A percentile compares a stretch with the other conserved stretches of the same genome.
Conservation (phyloP, 2,888 invertebrate genomes). For the Lamellibrachia columna region DNA sequence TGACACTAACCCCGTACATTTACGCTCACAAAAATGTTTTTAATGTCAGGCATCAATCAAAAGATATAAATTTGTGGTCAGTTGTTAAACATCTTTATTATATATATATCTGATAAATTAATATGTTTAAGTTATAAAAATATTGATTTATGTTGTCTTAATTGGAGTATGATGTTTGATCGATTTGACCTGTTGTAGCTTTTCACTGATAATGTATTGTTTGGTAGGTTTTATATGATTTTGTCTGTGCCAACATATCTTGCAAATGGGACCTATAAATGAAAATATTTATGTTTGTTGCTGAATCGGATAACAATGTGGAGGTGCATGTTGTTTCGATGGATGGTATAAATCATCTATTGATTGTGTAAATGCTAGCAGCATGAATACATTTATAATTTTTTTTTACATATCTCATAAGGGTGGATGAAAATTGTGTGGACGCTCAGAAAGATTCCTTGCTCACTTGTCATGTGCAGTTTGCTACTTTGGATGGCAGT, state of each 20-base stretch:
- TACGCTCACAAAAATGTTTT: neutral
- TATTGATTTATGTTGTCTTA: neutral
- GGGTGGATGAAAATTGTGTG: too few relatives aligned
- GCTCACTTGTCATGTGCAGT: too few relatives aligned
- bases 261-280: neutral
- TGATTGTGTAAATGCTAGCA: too few relatives aligned
- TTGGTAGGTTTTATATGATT: neutral
- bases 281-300: neutral
- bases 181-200: neutral
- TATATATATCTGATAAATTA: neutral
- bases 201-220: neutral
- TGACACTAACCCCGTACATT: neutral
- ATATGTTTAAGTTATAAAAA: neutral
- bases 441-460: too few relatives aligned
- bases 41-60: neutral
- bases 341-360: too few relatives aligned
- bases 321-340: too few relatives aligned
- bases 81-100: neutral
- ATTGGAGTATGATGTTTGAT: neutral
- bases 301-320: too few relatives aligned
- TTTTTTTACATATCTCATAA: too few relatives aligned
- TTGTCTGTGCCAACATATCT: neutral
- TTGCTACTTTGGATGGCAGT: too few relatives aligned
- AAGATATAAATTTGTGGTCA: neutral
- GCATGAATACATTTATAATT: too few relatives aligned